A percentile compares a stretch with the other conserved stretches of the same genome.
Conservation (phyloP, 1,140 invertebrate species). For the Caenorhabditis inopinata region DNA sequence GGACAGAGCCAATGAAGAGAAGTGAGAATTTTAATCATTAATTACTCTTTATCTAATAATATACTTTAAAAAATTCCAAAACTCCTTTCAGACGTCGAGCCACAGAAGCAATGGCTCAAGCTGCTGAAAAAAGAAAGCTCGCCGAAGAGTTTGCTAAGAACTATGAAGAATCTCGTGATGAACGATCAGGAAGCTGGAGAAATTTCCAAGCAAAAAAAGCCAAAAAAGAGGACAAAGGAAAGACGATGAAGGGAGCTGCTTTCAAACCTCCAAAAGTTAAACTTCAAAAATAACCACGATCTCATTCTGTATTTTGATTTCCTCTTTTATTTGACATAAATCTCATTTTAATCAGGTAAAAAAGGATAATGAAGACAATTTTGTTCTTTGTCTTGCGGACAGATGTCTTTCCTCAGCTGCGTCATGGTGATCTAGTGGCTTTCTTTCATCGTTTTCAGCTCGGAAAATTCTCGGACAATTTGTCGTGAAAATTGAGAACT, state of each 20-base stretch:
- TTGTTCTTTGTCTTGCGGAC: no score
- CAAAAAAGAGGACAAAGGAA: slow-evolving; percentile 51
- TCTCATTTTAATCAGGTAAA: no score
- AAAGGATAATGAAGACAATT: no score
- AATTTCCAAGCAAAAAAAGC: slow-evolving; percentile 51
- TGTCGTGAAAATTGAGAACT: no score
- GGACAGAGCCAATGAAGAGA: slow-evolving; percentile 63
- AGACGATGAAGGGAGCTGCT: slow-evolving; percentile 41
- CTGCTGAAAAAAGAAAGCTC: slow-evolving; percentile 61
- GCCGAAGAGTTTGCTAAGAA: slow-evolving; percentile 66
- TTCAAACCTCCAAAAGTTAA: slow-evolving; percentile 54
- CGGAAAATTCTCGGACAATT: no score
- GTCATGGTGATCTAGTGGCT: no score
- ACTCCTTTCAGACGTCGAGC: slow-evolving; percentile 49
- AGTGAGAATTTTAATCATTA: slow-evolving; percentile 21
- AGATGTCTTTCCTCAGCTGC: no score
- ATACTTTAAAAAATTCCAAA: background rate
- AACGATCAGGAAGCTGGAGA: slow-evolving; percentile 54
- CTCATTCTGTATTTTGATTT: background rate
- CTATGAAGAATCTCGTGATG: slow-evolving; percentile 65
- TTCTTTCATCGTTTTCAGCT: no score
- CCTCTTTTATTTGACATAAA: background rate
- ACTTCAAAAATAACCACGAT: slow-evolving; percentile 42
- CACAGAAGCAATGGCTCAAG: slow-evolving; percentile 56
- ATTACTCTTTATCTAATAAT: no score